Conservation (phyloP, 2,888 invertebrate genomes). For the Latrodectus hesperus region DNA sequence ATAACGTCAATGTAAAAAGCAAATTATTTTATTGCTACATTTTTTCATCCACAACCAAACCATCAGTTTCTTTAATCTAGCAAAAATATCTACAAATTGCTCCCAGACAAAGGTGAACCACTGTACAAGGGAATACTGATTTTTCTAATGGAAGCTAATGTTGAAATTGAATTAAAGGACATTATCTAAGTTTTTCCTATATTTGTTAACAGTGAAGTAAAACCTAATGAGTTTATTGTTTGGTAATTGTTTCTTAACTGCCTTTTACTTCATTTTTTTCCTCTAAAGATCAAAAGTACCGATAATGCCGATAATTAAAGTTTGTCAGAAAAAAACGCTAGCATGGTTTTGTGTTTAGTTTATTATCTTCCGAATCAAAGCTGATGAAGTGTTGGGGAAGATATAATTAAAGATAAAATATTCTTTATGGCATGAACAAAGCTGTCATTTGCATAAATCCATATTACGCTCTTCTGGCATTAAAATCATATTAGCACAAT, state of each 20-base stretch:
- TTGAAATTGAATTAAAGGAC: conserved; percentile 65
- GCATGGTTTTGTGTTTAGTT: conserved; percentile 20
- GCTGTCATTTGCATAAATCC: conserved; percentile 61
- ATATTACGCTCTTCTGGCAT: conserved; percentile 47
- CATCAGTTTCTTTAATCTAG: conserved; percentile 61
- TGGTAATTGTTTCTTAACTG: conserved; percentile 68
- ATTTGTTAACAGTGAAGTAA: conserved; percentile 56
- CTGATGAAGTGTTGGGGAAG: conserved; percentile 51
- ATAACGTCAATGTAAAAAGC: too few relatives aligned
- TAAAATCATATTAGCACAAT: conserved; percentile 59
- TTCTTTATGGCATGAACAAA: conserved; percentile 51
- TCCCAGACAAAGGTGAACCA: conserved; percentile 48
- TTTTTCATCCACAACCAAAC: conserved; percentile 21
- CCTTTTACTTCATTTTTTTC: conserved; percentile 40
- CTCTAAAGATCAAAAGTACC: conserved; percentile 56
- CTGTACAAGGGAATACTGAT: conserved; percentile 55
- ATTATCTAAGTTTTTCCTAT: conserved; percentile 54
- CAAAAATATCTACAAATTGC: conserved; percentile 36
- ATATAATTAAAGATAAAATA: conserved; percentile 67
- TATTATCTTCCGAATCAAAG: conserved; percentile 58
- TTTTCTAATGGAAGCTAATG: conserved; percentile 45
- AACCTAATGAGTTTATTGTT: conserved; percentile 66
- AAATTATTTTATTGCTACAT: conserved; percentile 55
- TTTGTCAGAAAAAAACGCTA: conserved; percentile 32
- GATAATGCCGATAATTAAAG: conserved; percentile 43